Base-by-base conservation (phyloP, 2,113 vertebrate species). In the Brienomyrus brachyistius region DNA sequence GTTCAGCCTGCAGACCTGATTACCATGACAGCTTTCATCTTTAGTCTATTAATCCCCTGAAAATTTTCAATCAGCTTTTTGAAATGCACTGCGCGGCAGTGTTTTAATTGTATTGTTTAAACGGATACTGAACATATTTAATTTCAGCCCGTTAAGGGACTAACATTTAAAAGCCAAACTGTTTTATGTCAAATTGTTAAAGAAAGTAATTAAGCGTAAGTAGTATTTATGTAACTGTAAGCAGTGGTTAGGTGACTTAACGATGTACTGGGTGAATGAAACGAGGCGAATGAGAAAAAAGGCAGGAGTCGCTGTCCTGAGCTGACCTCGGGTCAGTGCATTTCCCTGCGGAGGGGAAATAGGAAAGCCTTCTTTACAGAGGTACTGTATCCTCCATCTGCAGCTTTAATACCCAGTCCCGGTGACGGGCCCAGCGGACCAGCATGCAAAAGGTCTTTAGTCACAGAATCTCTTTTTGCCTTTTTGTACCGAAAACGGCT, bases 1-100 rank as follows among this genome's bases (percentile, higher is more conserved):
- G 56, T 56, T 62, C 43, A 17, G 89, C 52, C 50, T 47, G 35
- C 51, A 89, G 77, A 89, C 52, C 23, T 27, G 89, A 84, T 59
- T 89, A 56, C 52, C 54, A 52, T 62, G 21, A 47, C 89, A 31
- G 43, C 77, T 56, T 85, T 45, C 52, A 62, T 89, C 51, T 62
- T 48, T 84, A 84, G 40, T 80, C 74, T 80, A 43, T 80, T 43
- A 80, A 80, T 80, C 74, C 74, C 35, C 17, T 8, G 13, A 9
- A 80, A 43, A 43, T 80, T 80, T 80, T 80, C 74, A 80, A 43
- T 80, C 13, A 40, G 74, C 35, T 80, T 80, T 80, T 43, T 80
- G 35, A 80, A 80, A 80, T 19, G 43, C 74, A 80, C 74, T 17
- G 74, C 2, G 15, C 5, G 35, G 35, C 74, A 43, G 6, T 19